Evolutionary conservation across 2,797 vertebrate genomes (phyloP), one percentile per base, ranked within the genome.

Genomic region (Erpetoichthys calabaricus): DNA sequence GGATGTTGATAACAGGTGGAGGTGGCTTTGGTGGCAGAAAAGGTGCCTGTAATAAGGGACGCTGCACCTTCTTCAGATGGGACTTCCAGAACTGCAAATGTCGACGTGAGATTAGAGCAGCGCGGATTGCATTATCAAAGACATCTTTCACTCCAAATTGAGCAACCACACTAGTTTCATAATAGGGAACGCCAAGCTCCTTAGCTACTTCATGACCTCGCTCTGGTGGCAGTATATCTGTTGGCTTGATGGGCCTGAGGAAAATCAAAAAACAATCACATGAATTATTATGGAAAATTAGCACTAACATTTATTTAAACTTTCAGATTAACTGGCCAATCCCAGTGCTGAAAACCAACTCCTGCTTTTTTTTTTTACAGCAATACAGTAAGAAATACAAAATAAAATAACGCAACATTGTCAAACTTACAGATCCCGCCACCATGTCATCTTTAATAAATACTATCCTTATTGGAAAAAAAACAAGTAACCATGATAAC

Each of bases 81-180:
- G 90, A 92, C 70, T 94, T 94, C 91, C 91, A 94, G 76, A 94
- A 94, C 72, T 94, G 91, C 52, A 94, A 77, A 73, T 92, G 91
- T 4, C 91, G 87, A 7, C 91, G 86, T 7, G 91, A 91, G 68
- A 93, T 89, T 63, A 94, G 89, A 6, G 91, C 90, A 0, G 91
- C 91, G 0, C 91, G 86, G 72, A 94, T 94, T 62, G 91, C 91
- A 4, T 94, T 94, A 76, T 94, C 91, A 3, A 94, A 94, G 56
- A 94, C 91, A 5, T 94, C 91, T 74, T 94, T 94, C 61, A 94
- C 83, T 44, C 91, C 91, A 2, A 94, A 94, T 76, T 92, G 90
- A 8, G 91, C 91, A 25, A 94, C 91, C 55, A 94, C 88, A 56
- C 91, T 94, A 64, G 89, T 94, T 79, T 94, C 91, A 1, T 85